phyloP scores from a whole-genome alignment of 2,113 vertebrate genomes.

The Dolichotis patagonum region DNA sequence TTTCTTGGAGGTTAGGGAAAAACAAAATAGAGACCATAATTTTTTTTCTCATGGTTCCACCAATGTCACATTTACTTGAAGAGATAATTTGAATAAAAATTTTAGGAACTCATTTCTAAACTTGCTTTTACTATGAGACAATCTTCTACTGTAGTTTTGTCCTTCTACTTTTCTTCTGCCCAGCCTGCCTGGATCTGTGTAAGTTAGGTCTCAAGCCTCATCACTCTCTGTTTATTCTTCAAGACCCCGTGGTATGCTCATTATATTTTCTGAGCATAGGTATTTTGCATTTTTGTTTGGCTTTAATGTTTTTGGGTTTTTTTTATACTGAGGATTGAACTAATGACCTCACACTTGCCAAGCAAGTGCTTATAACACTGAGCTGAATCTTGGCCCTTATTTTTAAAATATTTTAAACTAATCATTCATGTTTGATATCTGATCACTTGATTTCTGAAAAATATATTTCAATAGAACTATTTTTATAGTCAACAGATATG shows the following conservation, averaged over 20 bases:
- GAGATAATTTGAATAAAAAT: not conserved
- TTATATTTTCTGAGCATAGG: not conserved
- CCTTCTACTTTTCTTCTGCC: not conserved
- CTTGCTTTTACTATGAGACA: not conserved
- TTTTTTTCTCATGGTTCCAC: not conserved
- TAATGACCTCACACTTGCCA: no score
- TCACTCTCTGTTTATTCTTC: not conserved
- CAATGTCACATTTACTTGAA: not conserved
- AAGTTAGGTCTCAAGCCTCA: not conserved
- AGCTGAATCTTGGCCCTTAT: not conserved
- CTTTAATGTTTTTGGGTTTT: no score
- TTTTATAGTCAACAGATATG: slow-evolving; percentile 6
- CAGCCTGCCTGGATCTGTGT: not conserved
- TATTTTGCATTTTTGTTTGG: not conserved
- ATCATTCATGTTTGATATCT: not conserved
- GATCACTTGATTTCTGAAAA: slow-evolving; percentile 7
- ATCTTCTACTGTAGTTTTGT: not conserved
- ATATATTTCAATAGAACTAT: not conserved
- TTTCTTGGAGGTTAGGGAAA: not conserved
- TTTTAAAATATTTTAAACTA: not conserved
- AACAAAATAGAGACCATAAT: not conserved
- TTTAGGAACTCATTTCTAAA: not conserved
- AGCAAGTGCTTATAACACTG: no score
- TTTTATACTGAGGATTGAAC: no score
- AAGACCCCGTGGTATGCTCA: not conserved